phyloP scores from a whole-genome alignment of 64 coral and sea anemone genomes.

The Orbicella faveolata region DNA sequence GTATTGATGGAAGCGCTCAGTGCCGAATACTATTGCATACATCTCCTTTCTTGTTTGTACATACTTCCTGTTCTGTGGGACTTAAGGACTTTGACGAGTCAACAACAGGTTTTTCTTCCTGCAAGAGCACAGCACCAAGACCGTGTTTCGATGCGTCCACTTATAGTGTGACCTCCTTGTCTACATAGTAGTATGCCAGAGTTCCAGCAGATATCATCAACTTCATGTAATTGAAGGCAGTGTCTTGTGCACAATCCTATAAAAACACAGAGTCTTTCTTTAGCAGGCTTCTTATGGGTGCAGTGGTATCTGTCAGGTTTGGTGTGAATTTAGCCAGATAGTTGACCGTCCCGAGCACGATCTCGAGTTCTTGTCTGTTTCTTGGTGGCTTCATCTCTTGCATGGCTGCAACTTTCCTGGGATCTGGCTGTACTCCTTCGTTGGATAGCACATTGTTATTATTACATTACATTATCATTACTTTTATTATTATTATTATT shows the following conservation, averaged over 20 bases:
- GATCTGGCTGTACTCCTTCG: neutral
- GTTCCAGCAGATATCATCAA: neutral
- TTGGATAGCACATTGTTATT: too few species aligned
- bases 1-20: neutral
- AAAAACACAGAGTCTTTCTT: too few species aligned
- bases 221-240: neutral
- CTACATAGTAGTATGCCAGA: neutral
- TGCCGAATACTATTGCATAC: neutral
- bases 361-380: neutral
- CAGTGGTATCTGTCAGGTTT: too few species aligned
- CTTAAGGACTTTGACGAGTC: too few species aligned
- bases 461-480: too few species aligned
- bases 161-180: neutral
- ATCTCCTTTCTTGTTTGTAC: neutral
- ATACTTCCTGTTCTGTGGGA: neutral
- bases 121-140: too few species aligned
- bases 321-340: too few species aligned
- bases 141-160: conserved; percentile 1
- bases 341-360: too few species aligned
- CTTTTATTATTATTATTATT: too few species aligned
- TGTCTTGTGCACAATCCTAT: neutral
- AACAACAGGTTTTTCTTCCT: too few species aligned
- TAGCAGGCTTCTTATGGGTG: too few species aligned
- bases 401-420: neutral
- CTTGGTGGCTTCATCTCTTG: neutral